A percentile compares a stretch with the other conserved stretches of the same genome.
These are phyloP conservation scores for Eubucco bourcierii DNA, from an alignment of 2,113 vertebrate genomes.

Conservation along the genomic window DNA sequence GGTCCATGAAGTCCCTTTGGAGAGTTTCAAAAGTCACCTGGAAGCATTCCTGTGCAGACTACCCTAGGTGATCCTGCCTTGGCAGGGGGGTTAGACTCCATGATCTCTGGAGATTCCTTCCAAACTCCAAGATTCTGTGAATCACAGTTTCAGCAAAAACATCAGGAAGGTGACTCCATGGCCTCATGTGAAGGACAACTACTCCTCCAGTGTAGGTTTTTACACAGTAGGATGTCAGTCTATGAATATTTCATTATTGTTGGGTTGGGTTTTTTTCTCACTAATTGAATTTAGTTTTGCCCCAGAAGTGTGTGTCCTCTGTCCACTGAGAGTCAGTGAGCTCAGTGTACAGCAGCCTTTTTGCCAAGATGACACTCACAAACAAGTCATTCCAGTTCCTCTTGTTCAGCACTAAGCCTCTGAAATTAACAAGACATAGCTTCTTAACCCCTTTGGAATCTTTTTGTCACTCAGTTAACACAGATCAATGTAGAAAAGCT, in stretches of 20 bases:
- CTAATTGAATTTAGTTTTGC: background rate
- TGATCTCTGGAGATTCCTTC: too few species aligned
- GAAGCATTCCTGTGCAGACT: too few species aligned
- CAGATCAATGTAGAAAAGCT: background rate
- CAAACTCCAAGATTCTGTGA: too few species aligned
- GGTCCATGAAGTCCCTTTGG: background rate
- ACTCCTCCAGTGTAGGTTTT: background rate
- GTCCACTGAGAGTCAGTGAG: background rate
- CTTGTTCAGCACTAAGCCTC: background rate
- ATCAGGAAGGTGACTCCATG: background rate
- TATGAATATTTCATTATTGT: background rate
- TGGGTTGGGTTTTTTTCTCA: background rate
- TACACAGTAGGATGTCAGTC: background rate
- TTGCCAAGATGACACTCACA: background rate
- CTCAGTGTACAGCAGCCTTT: background rate
- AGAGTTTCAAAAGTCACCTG: too few species aligned
- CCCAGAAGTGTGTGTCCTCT: background rate
- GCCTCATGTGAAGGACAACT: background rate
- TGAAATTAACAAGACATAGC: background rate
- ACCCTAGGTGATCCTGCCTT: too few species aligned
- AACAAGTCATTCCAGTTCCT: slow-evolving; percentile 55
- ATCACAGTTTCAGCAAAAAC: background rate
- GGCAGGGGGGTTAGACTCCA: too few species aligned
- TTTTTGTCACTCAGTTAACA: background rate
- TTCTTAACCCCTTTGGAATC: background rate